phyloP scores from a whole-genome alignment of 2,797 vertebrate species.

The Amniataba percoides region DNA sequence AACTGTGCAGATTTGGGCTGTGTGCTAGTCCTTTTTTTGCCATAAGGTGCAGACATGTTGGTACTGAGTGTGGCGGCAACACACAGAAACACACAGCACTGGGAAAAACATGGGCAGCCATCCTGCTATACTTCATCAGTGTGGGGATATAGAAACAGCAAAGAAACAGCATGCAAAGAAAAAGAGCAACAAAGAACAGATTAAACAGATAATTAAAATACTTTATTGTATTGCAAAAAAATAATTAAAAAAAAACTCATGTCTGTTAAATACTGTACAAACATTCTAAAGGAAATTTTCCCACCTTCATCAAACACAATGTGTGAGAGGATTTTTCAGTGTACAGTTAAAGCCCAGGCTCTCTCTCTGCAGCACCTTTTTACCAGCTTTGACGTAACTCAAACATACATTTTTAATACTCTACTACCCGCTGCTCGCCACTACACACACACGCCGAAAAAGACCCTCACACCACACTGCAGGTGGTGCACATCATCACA shows the following conservation, averaged over 20 bases:
- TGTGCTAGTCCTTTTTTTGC: slow-evolving; percentile 8
- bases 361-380: slow-evolving; percentile 69
- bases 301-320: slow-evolving; percentile 2
- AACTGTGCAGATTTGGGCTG: slow-evolving; percentile 25
- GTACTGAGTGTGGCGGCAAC: slow-evolving; percentile 16
- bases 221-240: not conserved
- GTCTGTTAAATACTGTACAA: not conserved
- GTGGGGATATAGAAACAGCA: slow-evolving; percentile 3
- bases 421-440: slow-evolving; percentile 47
- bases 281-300: slow-evolving; percentile 1
- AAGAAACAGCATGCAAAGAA: slow-evolving; percentile 7
- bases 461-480: slow-evolving; percentile 23
- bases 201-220: not conserved
- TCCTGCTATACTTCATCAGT: slow-evolving; percentile 3
- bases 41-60: slow-evolving; percentile 44
- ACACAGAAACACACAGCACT: slow-evolving; percentile 5
- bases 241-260: no score
- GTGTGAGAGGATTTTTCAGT: slow-evolving; percentile 28
- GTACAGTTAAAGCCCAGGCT: slow-evolving; percentile 43
- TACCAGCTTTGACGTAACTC: slow-evolving; percentile 73
- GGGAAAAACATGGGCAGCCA: slow-evolving; percentile 22
- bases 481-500: slow-evolving; percentile 33
- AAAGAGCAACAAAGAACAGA: not conserved
- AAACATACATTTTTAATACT: slow-evolving; percentile 77
- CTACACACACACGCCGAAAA: slow-evolving; percentile 18